Evolutionary conservation across 2,797 vertebrate species (phyloP).

Genomic region (Emys orbicularis): DNA sequence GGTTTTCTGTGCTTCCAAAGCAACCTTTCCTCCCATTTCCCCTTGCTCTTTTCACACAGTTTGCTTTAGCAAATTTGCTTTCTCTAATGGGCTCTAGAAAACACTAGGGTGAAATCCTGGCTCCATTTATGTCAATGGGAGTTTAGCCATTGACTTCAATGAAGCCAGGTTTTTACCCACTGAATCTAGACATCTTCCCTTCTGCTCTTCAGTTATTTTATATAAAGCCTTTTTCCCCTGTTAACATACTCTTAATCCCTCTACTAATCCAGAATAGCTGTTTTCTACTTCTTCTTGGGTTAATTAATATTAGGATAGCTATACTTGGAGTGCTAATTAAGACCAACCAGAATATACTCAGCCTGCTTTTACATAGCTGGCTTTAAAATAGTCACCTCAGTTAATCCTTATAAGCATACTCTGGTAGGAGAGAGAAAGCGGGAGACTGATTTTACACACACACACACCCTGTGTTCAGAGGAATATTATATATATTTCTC

Average conservation of each 20-base stretch:
- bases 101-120: neutral
- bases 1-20: neutral
- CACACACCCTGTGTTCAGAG: no score
- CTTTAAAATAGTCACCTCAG: neutral
- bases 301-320: constrained; percentile 5
- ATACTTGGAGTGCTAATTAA: constrained; percentile 49
- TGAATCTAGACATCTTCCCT: neutral
- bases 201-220: constrained; percentile 26
- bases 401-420: constrained; percentile 54
- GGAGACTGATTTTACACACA: no score
- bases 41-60: neutral
- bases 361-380: constrained; percentile 42
- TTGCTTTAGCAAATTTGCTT: neutral
- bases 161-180: neutral
- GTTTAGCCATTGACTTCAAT: neutral
- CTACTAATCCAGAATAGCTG: neutral
- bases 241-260: constrained; percentile 15
- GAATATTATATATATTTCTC: no score
- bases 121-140: neutral
- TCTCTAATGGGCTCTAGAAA: neutral
- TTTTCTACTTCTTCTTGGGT: constrained; percentile 28
- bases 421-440: neutral
- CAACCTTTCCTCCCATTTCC: neutral
- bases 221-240: constrained; percentile 39
- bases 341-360: constrained; percentile 48